phyloP scores from a whole-genome alignment of 1,140 invertebrate genomes.

The Planococcus citri region DNA sequence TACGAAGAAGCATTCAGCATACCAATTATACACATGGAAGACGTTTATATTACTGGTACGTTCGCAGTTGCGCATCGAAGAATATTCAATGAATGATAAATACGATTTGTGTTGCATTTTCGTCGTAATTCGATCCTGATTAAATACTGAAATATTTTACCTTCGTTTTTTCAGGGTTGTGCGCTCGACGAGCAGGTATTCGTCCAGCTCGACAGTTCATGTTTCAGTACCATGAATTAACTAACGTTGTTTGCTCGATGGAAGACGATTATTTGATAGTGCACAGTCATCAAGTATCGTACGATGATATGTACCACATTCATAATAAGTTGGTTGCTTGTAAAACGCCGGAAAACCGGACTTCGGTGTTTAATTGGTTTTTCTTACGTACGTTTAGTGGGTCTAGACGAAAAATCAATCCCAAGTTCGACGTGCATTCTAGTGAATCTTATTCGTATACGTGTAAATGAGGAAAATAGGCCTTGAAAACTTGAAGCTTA shows the following conservation, averaged over 20 bases:
- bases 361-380: background rate
- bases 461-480: no score
- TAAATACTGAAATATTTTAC: no score
- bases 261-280: background rate
- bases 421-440: no score
- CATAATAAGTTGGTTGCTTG: background rate
- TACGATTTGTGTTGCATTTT: no score
- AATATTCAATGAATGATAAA: no score
- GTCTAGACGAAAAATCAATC: background rate
- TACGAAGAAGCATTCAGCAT: conserved; percentile 54
- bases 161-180: no score
- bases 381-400: background rate
- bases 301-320: conserved; percentile 9
- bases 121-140: no score
- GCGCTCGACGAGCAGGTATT: background rate
- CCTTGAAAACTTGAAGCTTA: no score
- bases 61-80: background rate
- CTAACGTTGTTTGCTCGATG: background rate
- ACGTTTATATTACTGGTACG: conserved; percentile 70
- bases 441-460: no score
- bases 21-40: conserved; percentile 64
- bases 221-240: background rate
- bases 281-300: background rate
- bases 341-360: background rate
- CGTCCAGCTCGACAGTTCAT: background rate